These are phyloP conservation scores for Solea solea DNA, from an alignment of 2,113 vertebrate species.

Conservation along the genomic window DNA sequence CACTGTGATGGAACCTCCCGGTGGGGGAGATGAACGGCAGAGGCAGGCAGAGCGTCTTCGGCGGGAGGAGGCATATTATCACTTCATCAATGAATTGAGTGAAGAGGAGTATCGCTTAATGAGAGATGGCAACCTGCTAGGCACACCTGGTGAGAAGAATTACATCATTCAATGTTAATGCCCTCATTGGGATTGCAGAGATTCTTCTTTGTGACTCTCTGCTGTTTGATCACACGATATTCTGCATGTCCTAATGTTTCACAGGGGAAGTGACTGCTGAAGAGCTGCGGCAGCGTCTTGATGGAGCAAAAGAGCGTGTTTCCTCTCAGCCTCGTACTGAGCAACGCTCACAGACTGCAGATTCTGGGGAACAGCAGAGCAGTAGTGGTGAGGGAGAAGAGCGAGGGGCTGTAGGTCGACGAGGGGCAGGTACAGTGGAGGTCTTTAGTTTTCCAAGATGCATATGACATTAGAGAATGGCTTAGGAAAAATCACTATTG, in stretches of 20 bases:
- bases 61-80: conserved; percentile 96
- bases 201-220: not conserved
- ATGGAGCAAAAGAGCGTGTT: conserved; percentile 88
- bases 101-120: conserved; percentile 96
- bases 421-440: conserved; percentile 55
- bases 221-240: conserved; percentile 19
- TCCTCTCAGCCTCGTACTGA: conserved; percentile 82
- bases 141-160: conserved; percentile 89
- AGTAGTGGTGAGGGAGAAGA: conserved; percentile 70
- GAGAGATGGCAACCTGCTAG: conserved; percentile 94
- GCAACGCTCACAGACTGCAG: conserved; percentile 73
- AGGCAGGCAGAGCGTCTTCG: conserved; percentile 93
- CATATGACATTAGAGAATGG: too few species aligned
- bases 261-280: conserved; percentile 94
- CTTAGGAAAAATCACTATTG: too few species aligned
- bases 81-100: conserved; percentile 93
- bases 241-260: conserved; percentile 3
- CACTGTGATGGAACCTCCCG: conserved; percentile 85
- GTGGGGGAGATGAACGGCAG: conserved; percentile 86
- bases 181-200: not conserved
- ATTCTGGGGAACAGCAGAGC: conserved; percentile 77
- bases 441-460: not conserved
- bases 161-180: not conserved
- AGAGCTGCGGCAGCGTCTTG: conserved; percentile 90
- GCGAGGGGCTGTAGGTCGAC: conserved; percentile 55